Base-by-base conservation (phyloP, 2,113 vertebrate species). In the Nestor notabilis region DNA sequence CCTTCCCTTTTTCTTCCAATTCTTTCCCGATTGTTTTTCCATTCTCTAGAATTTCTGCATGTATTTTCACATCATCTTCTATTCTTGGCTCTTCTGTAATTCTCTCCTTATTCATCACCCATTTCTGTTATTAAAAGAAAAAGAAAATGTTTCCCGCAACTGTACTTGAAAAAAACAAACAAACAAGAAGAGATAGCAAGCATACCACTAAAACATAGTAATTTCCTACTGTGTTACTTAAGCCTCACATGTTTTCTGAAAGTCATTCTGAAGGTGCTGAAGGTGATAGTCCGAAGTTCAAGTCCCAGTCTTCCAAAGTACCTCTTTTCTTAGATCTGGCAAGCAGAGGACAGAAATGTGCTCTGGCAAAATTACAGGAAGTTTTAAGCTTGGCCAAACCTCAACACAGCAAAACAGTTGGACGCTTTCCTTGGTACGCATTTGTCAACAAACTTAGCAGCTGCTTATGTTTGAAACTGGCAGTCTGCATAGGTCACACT, bases 381-480 rank as follows among this genome's bases (percentile, higher is more conserved):
- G 28, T 80, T 92, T 86, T 83, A 83, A 72, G 33, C 68, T 89
- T 78, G 80, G 79, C 68, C 55, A 78, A 63, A 55, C 6, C 15
- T 90, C 68, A 95, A 21, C 35, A 47, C 7, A 83, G 39, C 35
- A 93, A 83, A 90, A 78, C 83, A 58, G 41, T 66, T 92, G 93
- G 92, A 84, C 77, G 35, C 47, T 83, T 3, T 90, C 68, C 55
- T 92, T 86, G 11, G 21, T 68, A 75, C 86, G 41, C 60, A 89
- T 89, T 96, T 95, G 71, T 95, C 92, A 95, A 50, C 85, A 94
- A 27, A 55, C 24, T 78, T n/a, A 83, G 83, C 95, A 95, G 93
- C 93, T 95, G 93, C 79, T 77, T 83, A 55, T 80, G 61, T 83
- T 88, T 79, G 60, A 79, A 94, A 71, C 46, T 93, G 72, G 76